Percentiles rank a stretch among this genome's conserved stretches.
Conservation (phyloP, 2,113 vertebrate species). For the Mustela nigripes region DNA sequence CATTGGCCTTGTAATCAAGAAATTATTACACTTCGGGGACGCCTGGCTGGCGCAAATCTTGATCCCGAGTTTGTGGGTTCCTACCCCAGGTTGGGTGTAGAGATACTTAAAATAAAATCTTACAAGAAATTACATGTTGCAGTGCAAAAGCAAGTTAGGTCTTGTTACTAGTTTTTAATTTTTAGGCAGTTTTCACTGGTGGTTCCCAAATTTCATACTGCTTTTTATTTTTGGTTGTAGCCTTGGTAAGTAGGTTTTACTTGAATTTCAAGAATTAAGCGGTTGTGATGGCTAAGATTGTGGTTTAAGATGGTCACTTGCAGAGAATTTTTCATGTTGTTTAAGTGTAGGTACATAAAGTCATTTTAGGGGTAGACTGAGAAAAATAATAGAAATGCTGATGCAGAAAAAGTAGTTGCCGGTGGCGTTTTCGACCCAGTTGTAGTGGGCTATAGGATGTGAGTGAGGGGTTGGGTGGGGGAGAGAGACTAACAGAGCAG, state of each 20-base stretch:
- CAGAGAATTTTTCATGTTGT: conserved; percentile 38
- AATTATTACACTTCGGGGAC: conserved; percentile 53
- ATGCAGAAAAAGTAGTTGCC: neutral
- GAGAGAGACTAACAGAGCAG: neutral
- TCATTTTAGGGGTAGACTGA: fast-evolving
- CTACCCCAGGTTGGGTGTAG: neutral
- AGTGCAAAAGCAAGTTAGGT: neutral
- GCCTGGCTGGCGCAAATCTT: neutral
- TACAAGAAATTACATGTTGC: neutral
- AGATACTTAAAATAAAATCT: neutral
- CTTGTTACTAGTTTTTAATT: neutral
- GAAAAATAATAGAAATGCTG: conserved; percentile 53
- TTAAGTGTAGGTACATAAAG: conserved; percentile 31
- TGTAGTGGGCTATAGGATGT: neutral
- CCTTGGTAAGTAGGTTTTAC: neutral
- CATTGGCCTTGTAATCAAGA: conserved; percentile 60
- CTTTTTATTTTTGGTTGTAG: neutral
- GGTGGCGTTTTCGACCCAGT: neutral
- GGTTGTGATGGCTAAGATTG: neutral
- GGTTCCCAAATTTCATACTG: neutral
- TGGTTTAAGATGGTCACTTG: conserved; percentile 17
- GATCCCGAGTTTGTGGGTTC: neutral
- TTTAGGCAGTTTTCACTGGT: neutral
- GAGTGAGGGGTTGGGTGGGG: neutral
- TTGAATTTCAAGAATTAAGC: neutral